Conservation (phyloP, 2,797 vertebrate genomes). For the Salarias fasciatus region DNA sequence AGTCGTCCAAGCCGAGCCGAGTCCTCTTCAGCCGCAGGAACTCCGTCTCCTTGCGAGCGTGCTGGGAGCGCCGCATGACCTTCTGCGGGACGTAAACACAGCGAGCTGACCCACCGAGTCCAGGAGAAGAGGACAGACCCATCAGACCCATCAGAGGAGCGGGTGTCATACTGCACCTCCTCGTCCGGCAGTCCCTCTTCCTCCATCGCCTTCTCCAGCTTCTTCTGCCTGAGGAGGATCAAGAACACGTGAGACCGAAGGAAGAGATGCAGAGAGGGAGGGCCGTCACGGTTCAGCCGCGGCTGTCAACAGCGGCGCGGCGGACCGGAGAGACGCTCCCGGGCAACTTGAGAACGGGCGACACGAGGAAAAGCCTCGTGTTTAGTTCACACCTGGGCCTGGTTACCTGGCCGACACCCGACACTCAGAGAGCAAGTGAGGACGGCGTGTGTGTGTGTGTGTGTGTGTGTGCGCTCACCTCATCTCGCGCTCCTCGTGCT, state of each 20-base stretch:
- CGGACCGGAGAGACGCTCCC: conserved; percentile 26
- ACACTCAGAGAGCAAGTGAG: background rate
- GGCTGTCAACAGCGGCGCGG: conserved; percentile 18
- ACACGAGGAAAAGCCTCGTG: conserved; percentile 14
- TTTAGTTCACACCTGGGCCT: conserved; percentile 26
- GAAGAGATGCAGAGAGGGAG: too few relatives aligned
- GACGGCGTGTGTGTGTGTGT: background rate
- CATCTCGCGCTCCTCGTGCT: conserved; percentile 98
- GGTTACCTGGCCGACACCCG: conserved; percentile 26
- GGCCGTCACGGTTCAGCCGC: background rate
- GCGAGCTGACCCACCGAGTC: background rate
- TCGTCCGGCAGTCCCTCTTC: conserved; percentile 97
- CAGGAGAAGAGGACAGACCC: background rate
- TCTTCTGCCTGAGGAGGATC: conserved; percentile 89
- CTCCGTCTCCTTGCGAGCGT: conserved; percentile 97
- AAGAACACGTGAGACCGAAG: too few relatives aligned
- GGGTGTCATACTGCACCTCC: conserved; percentile 91
- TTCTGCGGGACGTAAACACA: conserved; percentile 81
- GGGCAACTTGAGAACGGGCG: conserved; percentile 32
- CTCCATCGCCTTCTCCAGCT: conserved; percentile 98
- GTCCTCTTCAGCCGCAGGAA: conserved; percentile 96
- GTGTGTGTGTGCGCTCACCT: conserved; percentile 78
- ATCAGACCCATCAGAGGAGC: background rate
- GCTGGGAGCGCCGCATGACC: conserved; percentile 93
- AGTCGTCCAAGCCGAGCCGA: conserved; percentile 94